Evolutionary conservation across 2,113 vertebrate genomes (phyloP).

Genomic region (Origma solitaria): DNA sequence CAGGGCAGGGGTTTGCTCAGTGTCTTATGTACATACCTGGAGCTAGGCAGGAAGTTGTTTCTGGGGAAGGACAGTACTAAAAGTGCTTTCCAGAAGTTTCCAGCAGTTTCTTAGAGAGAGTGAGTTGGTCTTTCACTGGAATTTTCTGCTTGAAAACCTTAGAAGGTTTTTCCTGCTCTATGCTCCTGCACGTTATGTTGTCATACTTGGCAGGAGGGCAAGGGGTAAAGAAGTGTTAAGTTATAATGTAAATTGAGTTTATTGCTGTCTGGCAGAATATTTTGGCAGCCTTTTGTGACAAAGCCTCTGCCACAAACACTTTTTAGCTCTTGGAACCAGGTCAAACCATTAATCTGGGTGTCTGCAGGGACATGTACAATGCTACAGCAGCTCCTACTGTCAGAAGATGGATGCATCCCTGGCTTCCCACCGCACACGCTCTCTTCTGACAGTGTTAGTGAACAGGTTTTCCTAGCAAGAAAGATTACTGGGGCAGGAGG

Average conservation of each 20-base stretch:
- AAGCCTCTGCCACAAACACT: constrained; percentile 64
- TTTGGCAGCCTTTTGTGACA: constrained; percentile 59
- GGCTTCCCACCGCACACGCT: neutral
- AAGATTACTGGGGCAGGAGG: neutral
- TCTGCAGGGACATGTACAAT: constrained; percentile 43
- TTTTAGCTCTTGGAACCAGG: constrained; percentile 57
- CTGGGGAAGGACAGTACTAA: neutral
- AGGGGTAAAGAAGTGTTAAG: constrained; percentile 65
- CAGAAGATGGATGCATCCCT: neutral
- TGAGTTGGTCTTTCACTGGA: neutral
- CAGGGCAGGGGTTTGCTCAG: neutral
- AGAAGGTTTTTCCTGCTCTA: neutral
- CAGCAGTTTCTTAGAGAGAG: neutral
- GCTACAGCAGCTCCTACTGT: constrained; percentile 56
- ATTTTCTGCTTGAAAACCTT: constrained; percentile 1
- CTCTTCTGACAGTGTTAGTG: neutral
- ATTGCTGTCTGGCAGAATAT: constrained; percentile 67
- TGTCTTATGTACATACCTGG: neutral
- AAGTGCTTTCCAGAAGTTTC: neutral
- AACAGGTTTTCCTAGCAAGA: neutral
- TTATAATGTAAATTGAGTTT: constrained; percentile 71
- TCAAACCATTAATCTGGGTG: constrained; percentile 52
- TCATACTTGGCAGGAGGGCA: constrained; percentile 58
- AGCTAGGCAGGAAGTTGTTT: neutral
- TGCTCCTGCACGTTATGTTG: constrained; percentile 41